phyloP scores from a whole-genome alignment of 2,888 invertebrate species.

The Conistra vaccinii region DNA sequence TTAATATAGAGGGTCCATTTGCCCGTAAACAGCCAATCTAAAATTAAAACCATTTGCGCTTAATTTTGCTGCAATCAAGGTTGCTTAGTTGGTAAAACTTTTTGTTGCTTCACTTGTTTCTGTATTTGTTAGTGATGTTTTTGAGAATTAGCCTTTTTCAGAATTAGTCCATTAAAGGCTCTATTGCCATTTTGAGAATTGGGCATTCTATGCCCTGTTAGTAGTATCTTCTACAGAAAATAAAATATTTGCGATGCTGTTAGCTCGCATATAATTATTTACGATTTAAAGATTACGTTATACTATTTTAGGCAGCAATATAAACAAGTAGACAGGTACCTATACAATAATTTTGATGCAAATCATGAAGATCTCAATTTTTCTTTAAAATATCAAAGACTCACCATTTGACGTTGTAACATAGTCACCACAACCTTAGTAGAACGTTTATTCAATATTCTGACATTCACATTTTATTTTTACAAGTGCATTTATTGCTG shows the following conservation, averaged over 20 bases:
- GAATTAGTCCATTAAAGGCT: too few species aligned
- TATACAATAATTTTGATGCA: background rate
- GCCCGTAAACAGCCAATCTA: conserved; percentile 71
- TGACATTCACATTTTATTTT: background rate
- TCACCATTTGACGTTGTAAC: background rate
- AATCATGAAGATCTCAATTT: background rate
- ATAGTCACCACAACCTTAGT: background rate
- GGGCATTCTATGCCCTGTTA: background rate
- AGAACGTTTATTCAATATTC: conserved; percentile 1
- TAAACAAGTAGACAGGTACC: background rate
- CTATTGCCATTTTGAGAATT: too few species aligned
- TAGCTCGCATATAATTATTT: background rate
- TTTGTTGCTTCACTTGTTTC: conserved; percentile 19
- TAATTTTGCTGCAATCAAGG: conserved; percentile 62
- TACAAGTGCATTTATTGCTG: conserved; percentile 16
- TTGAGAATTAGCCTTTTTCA: too few species aligned
- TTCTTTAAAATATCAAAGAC: background rate
- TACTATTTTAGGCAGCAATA: background rate
- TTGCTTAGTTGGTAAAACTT: conserved; percentile 16
- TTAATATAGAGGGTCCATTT: conserved; percentile 72
- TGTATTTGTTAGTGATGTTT: background rate
- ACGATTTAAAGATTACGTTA: background rate
- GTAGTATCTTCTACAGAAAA: background rate
- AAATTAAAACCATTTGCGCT: conserved; percentile 77
- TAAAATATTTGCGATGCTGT: background rate